Percentiles rank a stretch among this genome's conserved stretches.
phyloP scores from a whole-genome alignment of 2,113 vertebrate genomes.

The Genyomyrus donnyi region DNA sequence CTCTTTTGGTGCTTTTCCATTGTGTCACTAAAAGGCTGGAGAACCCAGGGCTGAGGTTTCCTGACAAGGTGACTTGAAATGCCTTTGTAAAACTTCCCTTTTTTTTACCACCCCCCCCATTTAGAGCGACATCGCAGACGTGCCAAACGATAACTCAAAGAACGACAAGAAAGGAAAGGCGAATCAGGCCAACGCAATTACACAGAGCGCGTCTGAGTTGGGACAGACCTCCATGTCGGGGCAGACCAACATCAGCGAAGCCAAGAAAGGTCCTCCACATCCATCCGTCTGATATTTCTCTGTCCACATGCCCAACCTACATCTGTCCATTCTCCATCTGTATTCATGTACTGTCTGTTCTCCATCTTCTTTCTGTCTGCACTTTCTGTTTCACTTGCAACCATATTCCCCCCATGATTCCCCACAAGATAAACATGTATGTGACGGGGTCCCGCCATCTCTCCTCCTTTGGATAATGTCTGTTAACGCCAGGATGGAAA shows the following conservation, averaged over 20 bases:
- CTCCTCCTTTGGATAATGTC: neutral
- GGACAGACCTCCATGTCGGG: conserved; percentile 63
- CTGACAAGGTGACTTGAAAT: neutral
- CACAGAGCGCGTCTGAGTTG: conserved; percentile 84
- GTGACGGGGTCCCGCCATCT: neutral
- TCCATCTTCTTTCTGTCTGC: neutral
- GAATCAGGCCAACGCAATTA: conserved; percentile 77
- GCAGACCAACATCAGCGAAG: conserved; percentile 66
- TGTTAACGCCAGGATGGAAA: neutral
- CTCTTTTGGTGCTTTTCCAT: neutral
- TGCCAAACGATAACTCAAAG: conserved; percentile 88
- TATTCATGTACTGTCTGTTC: neutral
- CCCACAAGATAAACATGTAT: neutral
- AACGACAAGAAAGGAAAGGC: conserved; percentile 90
- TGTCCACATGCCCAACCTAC: neutral
- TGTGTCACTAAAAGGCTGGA: neutral
- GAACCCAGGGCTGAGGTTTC: neutral
- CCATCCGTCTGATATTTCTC: neutral
- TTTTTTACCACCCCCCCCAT: conserved; percentile 10
- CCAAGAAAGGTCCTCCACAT: conserved; percentile 69
- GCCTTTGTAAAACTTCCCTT: neutral
- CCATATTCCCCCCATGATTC: neutral
- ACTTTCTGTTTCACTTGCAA: neutral
- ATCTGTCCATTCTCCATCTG: neutral
- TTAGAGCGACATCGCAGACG: conserved; percentile 94